Conservation (phyloP, 2,113 vertebrate species). For the Psittacus erithacus region DNA sequence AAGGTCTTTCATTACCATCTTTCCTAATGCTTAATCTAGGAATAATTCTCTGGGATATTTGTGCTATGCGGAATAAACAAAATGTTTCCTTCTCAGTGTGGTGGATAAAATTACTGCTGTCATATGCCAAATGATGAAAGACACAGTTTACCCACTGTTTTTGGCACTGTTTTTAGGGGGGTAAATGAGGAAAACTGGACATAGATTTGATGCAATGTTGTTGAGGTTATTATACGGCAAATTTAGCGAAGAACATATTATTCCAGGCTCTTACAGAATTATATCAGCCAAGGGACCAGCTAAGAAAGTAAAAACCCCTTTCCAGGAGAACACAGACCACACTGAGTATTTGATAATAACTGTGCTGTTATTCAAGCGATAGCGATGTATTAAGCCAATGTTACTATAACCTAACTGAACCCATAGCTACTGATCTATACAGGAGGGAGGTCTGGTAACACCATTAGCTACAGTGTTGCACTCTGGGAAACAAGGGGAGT, state of each 20-base stretch:
- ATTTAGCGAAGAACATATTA: background rate
- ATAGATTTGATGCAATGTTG: background rate
- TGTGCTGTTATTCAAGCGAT: background rate
- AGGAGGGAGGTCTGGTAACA: background rate
- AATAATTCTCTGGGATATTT: slow-evolving; percentile 16
- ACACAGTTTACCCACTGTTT: background rate
- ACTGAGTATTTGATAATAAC: background rate
- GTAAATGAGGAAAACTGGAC: background rate
- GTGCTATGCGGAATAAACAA: background rate
- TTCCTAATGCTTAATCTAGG: background rate
- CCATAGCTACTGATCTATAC: background rate
- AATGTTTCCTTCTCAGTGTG: background rate
- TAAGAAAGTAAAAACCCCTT: slow-evolving; percentile 3
- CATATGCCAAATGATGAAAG: background rate
- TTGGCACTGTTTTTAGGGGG: too few relatives aligned
- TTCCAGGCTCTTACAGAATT: background rate
- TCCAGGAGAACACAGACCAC: background rate
- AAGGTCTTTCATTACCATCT: background rate
- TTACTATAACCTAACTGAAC: background rate
- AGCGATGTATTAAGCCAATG: background rate
- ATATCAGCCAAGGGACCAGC: background rate
- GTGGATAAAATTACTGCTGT: background rate
- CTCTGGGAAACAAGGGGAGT: background rate
- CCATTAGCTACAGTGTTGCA: accelerated
- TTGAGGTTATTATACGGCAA: background rate